These are phyloP conservation scores for Turdus rufiventris DNA, from an alignment of 2,113 vertebrate species.

Conservation along the genomic window DNA sequence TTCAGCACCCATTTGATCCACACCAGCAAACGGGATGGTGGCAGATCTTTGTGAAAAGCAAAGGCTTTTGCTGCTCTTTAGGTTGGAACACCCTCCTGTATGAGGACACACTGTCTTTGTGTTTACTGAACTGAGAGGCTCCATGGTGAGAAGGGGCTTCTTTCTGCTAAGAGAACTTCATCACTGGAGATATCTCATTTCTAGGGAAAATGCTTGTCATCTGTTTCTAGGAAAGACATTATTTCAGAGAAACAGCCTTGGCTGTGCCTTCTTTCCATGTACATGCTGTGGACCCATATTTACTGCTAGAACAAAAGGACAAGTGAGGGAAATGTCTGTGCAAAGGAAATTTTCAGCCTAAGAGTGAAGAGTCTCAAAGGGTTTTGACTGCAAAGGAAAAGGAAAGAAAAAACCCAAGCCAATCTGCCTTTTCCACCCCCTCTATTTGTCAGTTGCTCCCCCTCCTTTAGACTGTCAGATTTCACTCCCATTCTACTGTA, in stretches of 20 bases:
- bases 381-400: conserved; percentile 29
- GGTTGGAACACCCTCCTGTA: neutral
- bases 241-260: neutral
- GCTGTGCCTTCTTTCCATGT: neutral
- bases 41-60: neutral
- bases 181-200: neutral
- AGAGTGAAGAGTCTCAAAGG: conserved; percentile 25
- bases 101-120: neutral
- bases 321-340: conserved; percentile 20
- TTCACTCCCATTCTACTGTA: conserved; percentile 52
- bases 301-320: conserved; percentile 30
- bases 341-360: conserved; percentile 41
- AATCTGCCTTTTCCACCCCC: conserved; percentile 27
- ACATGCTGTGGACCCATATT: neutral
- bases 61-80: neutral
- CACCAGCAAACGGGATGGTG: neutral
- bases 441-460: conserved; percentile 36
- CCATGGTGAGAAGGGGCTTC: neutral
- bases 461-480: conserved; percentile 51
- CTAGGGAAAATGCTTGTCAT: neutral
- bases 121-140: neutral
- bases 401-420: conserved; percentile 51
- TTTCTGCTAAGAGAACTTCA: neutral
- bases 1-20: neutral
- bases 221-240: conserved; percentile 16